phyloP scores from a whole-genome alignment of 1,140 invertebrate species.

The Macrotrachela quadricornifera region DNA sequence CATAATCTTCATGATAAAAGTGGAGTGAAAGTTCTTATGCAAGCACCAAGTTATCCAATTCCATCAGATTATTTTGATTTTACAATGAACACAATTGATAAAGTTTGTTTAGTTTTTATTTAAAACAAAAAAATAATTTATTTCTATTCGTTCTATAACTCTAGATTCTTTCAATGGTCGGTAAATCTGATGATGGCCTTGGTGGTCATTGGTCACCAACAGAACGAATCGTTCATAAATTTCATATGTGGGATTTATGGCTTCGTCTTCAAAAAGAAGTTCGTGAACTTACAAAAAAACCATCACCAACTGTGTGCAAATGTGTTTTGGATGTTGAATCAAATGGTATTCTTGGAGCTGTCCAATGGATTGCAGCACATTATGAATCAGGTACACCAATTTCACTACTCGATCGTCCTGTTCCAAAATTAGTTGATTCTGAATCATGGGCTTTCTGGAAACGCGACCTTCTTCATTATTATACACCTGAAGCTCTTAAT shows the following conservation, averaged over 20 bases:
- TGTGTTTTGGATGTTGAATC: neutral
- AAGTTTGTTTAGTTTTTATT: neutral
- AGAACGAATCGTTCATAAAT: conserved; percentile 16
- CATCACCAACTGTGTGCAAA: neutral
- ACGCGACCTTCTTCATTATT: conserved; percentile 16
- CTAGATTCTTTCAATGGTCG: conserved; percentile 13
- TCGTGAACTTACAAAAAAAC: neutral
- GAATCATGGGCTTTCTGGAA: conserved; percentile 15
- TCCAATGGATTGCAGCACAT: conserved; percentile 17
- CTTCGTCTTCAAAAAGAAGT: neutral
- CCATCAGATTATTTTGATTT: conserved; percentile 12
- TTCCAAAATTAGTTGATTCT: conserved; percentile 16
- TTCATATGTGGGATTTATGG: conserved; percentile 21
- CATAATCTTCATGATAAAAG: conserved; percentile 11
- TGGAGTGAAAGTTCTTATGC: conserved; percentile 11
- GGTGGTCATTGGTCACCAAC: conserved; percentile 17
- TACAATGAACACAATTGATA: conserved; percentile 17
- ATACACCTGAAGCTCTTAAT: conserved; percentile 12
- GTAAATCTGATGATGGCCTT: conserved; percentile 15
- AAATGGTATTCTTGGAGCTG: conserved; percentile 10
- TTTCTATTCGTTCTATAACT: too few relatives aligned
- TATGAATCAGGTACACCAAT: conserved; percentile 18
- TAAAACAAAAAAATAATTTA: too few relatives aligned
- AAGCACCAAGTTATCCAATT: conserved; percentile 12
- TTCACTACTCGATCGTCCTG: conserved; percentile 16